Conservation (phyloP, 30 jellyfish, hydroid and myxozoan genomes). For the Chironex yamaguchii region DNA sequence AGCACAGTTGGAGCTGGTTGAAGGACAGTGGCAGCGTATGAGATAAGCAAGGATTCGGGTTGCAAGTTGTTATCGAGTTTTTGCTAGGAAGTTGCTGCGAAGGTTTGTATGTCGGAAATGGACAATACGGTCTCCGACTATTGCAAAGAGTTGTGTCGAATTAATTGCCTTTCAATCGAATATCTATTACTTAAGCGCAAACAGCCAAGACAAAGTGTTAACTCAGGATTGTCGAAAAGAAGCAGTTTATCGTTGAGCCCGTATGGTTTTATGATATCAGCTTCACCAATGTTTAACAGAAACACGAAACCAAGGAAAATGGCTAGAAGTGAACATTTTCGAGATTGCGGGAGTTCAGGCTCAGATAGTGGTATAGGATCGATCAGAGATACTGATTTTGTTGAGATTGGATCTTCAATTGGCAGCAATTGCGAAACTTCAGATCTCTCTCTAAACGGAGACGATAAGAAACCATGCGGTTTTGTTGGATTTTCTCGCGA, state of each 20-base stretch:
- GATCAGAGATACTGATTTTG: conserved; percentile 48
- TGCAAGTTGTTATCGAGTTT: not conserved
- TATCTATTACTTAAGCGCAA: not conserved
- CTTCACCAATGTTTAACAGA: not conserved
- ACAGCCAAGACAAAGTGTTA: not conserved
- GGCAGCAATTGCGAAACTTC: not conserved
- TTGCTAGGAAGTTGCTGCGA: not conserved
- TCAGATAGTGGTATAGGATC: conserved; percentile 80
- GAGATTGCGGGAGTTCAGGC: conserved; percentile 55
- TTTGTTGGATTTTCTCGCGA: not conserved
- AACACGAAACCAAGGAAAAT: conserved; percentile 67
- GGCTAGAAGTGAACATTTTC: conserved; percentile 63
- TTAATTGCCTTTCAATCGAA: not conserved
- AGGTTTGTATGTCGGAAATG: not conserved
- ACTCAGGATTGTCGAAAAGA: not conserved
- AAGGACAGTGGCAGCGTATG: not conserved
- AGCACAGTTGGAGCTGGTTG: not conserved
- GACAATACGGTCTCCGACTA: not conserved
- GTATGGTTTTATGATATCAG: not conserved
- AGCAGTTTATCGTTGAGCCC: not conserved
- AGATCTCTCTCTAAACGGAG: conserved; percentile 22
- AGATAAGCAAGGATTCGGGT: not conserved
- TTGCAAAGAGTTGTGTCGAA: not conserved
- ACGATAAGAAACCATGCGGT: not conserved
- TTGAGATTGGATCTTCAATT: not conserved